These are phyloP conservation scores for Hymenochirus boettgeri DNA, from an alignment of 2,113 vertebrate species.

Conservation along the genomic window DNA sequence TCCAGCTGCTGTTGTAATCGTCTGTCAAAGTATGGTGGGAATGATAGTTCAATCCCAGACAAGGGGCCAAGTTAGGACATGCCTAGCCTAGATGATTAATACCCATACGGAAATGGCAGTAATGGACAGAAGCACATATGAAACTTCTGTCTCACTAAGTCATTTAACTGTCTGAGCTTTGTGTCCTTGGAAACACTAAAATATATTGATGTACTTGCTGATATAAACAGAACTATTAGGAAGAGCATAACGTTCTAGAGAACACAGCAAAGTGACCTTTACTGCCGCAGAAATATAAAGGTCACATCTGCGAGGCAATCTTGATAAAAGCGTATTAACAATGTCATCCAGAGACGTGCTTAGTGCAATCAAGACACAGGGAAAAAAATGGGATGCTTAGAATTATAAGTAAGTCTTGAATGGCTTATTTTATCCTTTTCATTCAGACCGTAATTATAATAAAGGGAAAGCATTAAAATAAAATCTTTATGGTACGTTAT, in stretches of 20 bases:
- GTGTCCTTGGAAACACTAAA: conserved; percentile 12
- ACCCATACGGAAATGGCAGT: not conserved
- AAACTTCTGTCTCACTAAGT: conserved; percentile 11
- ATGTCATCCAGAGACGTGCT: not conserved
- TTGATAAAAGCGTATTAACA: conserved; percentile 10
- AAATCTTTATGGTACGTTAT: no score
- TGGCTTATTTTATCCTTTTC: no score
- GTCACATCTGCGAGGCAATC: conserved; percentile 21
- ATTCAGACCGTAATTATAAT: no score
- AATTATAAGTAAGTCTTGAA: not conserved
- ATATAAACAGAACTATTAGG: conserved; percentile 16
- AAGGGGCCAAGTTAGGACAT: no score
- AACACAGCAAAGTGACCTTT: conserved; percentile 34
- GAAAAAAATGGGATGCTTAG: not conserved
- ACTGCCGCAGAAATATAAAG: conserved; percentile 12
- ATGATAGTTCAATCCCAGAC: no score
- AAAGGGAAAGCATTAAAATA: no score
- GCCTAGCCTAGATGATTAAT: no score
- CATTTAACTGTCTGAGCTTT: conserved; percentile 3
- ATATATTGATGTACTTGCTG: not conserved
- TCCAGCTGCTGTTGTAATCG: no score
- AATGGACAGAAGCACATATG: not conserved
- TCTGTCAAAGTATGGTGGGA: no score
- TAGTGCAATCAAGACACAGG: not conserved
- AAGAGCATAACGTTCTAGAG: not conserved